Conservation (phyloP, 2,888 invertebrate species). For the Chrysotoxum bicinctum region DNA sequence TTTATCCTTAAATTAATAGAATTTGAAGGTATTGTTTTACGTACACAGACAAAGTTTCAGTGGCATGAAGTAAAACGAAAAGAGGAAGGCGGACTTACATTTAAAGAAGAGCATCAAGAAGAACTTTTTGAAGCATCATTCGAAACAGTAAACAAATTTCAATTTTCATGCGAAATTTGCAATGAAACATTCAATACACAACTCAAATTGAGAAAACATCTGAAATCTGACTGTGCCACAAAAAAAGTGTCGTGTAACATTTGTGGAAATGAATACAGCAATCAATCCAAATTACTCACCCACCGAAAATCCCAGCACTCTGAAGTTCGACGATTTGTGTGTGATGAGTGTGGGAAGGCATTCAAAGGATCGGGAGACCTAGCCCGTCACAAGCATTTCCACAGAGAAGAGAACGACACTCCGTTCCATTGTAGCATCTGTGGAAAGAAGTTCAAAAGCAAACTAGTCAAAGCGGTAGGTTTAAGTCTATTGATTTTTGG, state of each 20-base stretch:
- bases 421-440: not conserved
- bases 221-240: not conserved
- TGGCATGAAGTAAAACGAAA: not conserved
- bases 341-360: not conserved
- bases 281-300: not conserved
- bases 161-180: not conserved
- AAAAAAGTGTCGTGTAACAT: not conserved
- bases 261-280: not conserved
- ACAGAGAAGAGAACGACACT: not conserved
- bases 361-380: not conserved
- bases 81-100: not conserved
- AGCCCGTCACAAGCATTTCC: not conserved
- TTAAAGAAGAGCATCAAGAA: not conserved
- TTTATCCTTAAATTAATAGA: slow-evolving; percentile 17
- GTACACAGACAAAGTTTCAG: not conserved
- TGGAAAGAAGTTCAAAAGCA: not conserved
- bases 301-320: not conserved
- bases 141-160: not conserved
- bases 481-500: not conserved
- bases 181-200: not conserved
- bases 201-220: not conserved
- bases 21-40: not conserved
- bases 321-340: not conserved
- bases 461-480: not conserved
- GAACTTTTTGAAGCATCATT: not conserved